These are phyloP conservation scores for Sarcoramphus papa DNA, from an alignment of 2,797 vertebrate genomes.

Conservation along the genomic window DNA sequence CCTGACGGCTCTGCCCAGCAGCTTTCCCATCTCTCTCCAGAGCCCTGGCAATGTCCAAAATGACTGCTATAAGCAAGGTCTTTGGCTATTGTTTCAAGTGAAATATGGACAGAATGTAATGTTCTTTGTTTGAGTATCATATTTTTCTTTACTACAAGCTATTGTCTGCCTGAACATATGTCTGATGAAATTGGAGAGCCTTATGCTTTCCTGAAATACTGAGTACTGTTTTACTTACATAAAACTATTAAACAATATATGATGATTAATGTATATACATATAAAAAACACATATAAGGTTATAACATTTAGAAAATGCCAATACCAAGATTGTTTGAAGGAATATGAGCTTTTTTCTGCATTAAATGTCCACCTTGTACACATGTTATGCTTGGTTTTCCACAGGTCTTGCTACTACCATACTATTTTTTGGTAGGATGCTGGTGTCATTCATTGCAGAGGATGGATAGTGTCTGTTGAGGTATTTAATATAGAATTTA, in stretches of 20 bases:
- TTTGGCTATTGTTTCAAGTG: conserved; percentile 11
- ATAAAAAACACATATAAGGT: neutral
- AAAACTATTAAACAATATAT: neutral
- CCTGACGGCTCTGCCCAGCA: conserved; percentile 27
- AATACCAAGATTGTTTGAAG: neutral
- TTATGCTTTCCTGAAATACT: neutral
- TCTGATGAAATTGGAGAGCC: neutral
- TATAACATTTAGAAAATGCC: neutral
- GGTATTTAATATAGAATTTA: neutral
- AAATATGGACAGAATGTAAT: conserved; percentile 26
- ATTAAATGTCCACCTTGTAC: neutral
- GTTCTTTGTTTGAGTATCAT: neutral
- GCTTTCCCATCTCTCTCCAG: conserved; percentile 21
- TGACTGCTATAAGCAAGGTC: neutral
- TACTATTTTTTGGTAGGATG: neutral
- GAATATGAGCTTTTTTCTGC: neutral
- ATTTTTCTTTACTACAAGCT: neutral
- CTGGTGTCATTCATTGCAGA: neutral
- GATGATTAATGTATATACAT: neutral
- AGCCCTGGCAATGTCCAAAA: conserved; percentile 26
- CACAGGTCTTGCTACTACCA: neutral
- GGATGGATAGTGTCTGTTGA: neutral
- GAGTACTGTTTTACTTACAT: rapidly evolving
- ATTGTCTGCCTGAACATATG: neutral
- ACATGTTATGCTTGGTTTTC: neutral